These are phyloP conservation scores for Meiosimyza decipiens DNA, from an alignment of 2,888 invertebrate genomes.

Conservation along the genomic window DNA sequence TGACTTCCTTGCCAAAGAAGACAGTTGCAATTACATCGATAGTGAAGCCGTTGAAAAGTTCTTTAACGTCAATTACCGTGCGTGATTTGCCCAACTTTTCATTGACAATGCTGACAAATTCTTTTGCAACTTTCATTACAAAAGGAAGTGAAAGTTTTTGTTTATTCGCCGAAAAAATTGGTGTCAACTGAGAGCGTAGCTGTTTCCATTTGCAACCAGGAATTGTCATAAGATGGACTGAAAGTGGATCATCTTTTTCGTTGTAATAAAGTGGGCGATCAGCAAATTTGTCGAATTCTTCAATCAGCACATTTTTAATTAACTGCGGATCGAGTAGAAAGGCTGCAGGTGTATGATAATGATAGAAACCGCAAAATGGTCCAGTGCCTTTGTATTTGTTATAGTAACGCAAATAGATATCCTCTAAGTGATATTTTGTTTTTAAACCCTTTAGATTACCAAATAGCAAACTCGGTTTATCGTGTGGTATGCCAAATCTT, in stretches of 20 bases:
- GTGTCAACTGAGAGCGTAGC: slow-evolving; percentile 65
- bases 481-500: slow-evolving; percentile 35
- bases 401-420: slow-evolving; percentile 30
- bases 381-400: slow-evolving; percentile 43
- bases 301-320: slow-evolving; percentile 54
- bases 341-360: slow-evolving; percentile 49
- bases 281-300: slow-evolving; percentile 60
- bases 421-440: slow-evolving; percentile 45
- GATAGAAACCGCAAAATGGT: slow-evolving; percentile 54
- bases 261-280: slow-evolving; percentile 61
- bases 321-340: slow-evolving; percentile 53
- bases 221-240: slow-evolving; percentile 59
- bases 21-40: slow-evolving; percentile 68
- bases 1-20: slow-evolving; percentile 68
- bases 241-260: slow-evolving; percentile 61
- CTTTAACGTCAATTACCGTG: slow-evolving; percentile 61
- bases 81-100: slow-evolving; percentile 40
- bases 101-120: slow-evolving; percentile 50
- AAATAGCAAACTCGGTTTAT: slow-evolving; percentile 29
- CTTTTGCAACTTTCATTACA: slow-evolving; percentile 55
- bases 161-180: slow-evolving; percentile 65
- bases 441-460: slow-evolving; percentile 36
- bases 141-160: slow-evolving; percentile 66
- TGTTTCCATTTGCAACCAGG: slow-evolving; percentile 66
- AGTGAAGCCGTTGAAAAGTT: slow-evolving; percentile 65